A percentile compares a stretch with the other conserved stretches of the same genome.
These are phyloP conservation scores for Phenganax stokvisi DNA, from an alignment of 92 coral and sea anemone species.

Conservation along the genomic window DNA sequence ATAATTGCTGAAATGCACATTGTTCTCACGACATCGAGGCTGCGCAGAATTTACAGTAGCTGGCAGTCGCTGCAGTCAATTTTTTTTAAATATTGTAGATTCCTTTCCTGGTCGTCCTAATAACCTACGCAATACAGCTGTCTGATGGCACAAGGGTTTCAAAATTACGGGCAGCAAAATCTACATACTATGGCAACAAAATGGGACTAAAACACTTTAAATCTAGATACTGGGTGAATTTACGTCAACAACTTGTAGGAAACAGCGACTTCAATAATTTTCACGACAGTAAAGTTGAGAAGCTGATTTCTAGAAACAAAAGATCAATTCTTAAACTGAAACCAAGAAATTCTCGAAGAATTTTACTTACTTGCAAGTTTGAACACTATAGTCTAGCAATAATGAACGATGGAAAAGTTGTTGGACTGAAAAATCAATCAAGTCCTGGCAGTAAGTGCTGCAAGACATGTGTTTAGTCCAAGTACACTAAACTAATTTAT, in stretches of 20 bases:
- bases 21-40: too few species aligned
- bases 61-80: background rate
- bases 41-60: background rate
- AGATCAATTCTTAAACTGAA: background rate
- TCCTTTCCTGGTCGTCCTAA: background rate
- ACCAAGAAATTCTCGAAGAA: background rate
- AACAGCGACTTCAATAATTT: background rate
- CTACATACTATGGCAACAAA: background rate
- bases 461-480: background rate
- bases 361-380: conserved; percentile 9
- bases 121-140: background rate
- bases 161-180: background rate
- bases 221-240: background rate
- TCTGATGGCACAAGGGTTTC: background rate
- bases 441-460: background rate
- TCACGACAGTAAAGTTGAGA: background rate
- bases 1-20: too few species aligned
- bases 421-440: conserved; percentile 16
- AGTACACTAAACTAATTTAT: background rate
- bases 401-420: conserved; percentile 9
- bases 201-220: background rate
- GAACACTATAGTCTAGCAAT: background rate
- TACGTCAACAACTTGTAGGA: background rate
- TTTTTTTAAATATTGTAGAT: background rate
- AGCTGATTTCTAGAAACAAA: background rate